Conservation (phyloP, 2,797 vertebrate species). For the Petrocephalus schoutedeni region DNA sequence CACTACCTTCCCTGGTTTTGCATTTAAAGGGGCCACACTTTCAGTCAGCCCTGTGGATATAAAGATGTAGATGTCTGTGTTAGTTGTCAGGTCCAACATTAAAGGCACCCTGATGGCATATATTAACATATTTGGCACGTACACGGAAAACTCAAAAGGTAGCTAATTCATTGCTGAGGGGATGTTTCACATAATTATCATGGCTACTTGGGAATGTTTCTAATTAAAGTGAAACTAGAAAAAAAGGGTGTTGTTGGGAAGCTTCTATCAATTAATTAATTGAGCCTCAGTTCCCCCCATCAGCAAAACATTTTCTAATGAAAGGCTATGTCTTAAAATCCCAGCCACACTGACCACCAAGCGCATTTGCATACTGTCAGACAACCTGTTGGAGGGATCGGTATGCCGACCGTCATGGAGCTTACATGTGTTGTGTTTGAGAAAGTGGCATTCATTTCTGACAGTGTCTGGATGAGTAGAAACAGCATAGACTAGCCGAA, state of each 20-base stretch:
- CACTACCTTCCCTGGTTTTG: neutral
- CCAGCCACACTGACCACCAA: conserved; percentile 18
- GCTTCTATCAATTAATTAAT: conserved; percentile 47
- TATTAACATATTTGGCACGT: conserved; percentile 21
- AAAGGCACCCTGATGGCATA: conserved; percentile 15
- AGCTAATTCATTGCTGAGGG: conserved; percentile 22
- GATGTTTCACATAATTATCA: conserved; percentile 40
- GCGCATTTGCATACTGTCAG: conserved; percentile 38
- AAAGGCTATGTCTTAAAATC: conserved; percentile 29
- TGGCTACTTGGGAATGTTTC: conserved; percentile 48
- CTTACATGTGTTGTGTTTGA: neutral
- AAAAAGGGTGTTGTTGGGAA: conserved; percentile 29
- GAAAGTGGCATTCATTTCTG: neutral
- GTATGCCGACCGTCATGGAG: neutral
- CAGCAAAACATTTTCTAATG: conserved; percentile 32
- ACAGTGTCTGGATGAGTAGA: neutral
- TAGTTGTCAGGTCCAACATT: conserved; percentile 17
- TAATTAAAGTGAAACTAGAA: conserved; percentile 49
- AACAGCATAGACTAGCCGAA: neutral
- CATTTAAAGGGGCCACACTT: neutral
- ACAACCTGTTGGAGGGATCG: conserved; percentile 14
- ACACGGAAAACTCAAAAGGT: conserved; percentile 20
- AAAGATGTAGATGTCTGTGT: conserved; percentile 23
- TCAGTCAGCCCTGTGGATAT: neutral
- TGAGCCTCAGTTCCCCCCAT: conserved; percentile 22